Evolutionary conservation across 1,140 invertebrate species (phyloP).

Genomic region (Drosophila takahashii): DNA sequence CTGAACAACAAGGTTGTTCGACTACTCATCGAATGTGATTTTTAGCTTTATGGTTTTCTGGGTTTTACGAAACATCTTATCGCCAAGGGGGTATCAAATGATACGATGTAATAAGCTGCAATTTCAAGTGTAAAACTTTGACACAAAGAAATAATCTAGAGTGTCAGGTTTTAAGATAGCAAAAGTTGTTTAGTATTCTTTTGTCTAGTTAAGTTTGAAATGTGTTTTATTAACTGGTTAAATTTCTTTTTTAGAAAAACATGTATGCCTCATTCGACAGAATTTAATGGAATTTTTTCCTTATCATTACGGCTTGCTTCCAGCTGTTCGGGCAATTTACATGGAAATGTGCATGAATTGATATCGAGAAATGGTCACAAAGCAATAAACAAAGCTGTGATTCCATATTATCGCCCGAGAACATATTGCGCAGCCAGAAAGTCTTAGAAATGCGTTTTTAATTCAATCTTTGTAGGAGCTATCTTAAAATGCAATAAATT

Average conservation of each 20-base stretch:
- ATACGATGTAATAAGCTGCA: constrained; percentile 1
- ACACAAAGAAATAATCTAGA: background rate
- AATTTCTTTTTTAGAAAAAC: background rate
- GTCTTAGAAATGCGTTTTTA: constrained; percentile 54
- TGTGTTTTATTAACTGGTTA: background rate
- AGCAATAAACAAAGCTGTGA: constrained; percentile 40
- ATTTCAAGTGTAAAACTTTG: constrained; percentile 5
- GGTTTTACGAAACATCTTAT: constrained; percentile 54
- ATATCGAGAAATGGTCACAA: constrained; percentile 30
- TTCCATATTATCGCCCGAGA: constrained; percentile 10
- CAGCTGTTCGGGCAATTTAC: constrained; percentile 21
- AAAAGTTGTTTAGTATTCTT: too few relatives aligned
- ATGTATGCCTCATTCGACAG: background rate
- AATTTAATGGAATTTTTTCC: constrained; percentile 15
- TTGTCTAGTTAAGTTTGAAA: too few relatives aligned
- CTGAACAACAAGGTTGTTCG: constrained; percentile 52
- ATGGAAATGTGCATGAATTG: constrained; percentile 16
- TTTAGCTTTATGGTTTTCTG: constrained; percentile 27
- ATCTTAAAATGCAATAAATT: constrained; percentile 33
- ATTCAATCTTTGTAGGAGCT: constrained; percentile 36
- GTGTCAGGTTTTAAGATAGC: background rate
- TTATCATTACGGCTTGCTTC: constrained; percentile 17
- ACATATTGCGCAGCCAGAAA: constrained; percentile 47
- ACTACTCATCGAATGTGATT: constrained; percentile 15
- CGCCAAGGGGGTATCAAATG: constrained; percentile 19